A percentile compares a stretch with the other conserved stretches of the same genome.
Evolutionary conservation across 2,797 vertebrate species (phyloP).

Genomic region (Enoplosus armatus): DNA sequence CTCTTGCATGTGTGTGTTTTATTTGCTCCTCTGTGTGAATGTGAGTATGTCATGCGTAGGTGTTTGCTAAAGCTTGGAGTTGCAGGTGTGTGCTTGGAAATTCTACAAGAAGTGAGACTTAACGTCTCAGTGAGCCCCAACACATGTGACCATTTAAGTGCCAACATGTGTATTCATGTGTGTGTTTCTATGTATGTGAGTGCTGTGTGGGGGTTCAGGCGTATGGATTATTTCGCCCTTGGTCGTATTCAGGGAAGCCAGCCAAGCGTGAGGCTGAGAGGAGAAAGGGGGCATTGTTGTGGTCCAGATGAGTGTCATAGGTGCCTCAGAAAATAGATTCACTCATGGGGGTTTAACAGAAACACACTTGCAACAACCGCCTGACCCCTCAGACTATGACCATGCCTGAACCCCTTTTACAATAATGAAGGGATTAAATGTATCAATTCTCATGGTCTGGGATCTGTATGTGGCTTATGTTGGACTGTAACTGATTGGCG

Average conservation of each 20-base stretch:
- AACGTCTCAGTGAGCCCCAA: slow-evolving; percentile 25
- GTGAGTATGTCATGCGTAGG: not conserved
- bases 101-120: not conserved
- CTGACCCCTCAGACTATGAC: slow-evolving; percentile 57
- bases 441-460: slow-evolving; percentile 55
- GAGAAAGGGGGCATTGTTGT: slow-evolving; percentile 85
- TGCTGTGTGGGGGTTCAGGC: slow-evolving; percentile 59
- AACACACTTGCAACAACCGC: slow-evolving; percentile 67
- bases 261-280: slow-evolving; percentile 75
- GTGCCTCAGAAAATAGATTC: slow-evolving; percentile 77
- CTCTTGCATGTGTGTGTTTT: not conserved
- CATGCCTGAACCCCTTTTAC: slow-evolving; percentile 40
- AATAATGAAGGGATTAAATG: slow-evolving; percentile 56
- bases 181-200: slow-evolving; percentile 50
- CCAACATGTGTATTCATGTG: slow-evolving; percentile 51
- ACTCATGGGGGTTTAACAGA: slow-evolving; percentile 72
- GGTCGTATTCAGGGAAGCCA: slow-evolving; percentile 80
- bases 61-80: not conserved
- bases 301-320: slow-evolving; percentile 76
- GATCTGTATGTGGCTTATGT: slow-evolving; percentile 24
- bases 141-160: slow-evolving; percentile 58
- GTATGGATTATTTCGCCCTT: slow-evolving; percentile 78
- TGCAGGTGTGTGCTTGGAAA: not conserved
- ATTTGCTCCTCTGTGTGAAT: not conserved
- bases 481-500: slow-evolving; percentile 10